A percentile compares a stretch with the other conserved stretches of the same genome.
These are phyloP conservation scores for Chloroceryle amazona DNA, from an alignment of 2,797 vertebrate species.

Conservation along the genomic window DNA sequence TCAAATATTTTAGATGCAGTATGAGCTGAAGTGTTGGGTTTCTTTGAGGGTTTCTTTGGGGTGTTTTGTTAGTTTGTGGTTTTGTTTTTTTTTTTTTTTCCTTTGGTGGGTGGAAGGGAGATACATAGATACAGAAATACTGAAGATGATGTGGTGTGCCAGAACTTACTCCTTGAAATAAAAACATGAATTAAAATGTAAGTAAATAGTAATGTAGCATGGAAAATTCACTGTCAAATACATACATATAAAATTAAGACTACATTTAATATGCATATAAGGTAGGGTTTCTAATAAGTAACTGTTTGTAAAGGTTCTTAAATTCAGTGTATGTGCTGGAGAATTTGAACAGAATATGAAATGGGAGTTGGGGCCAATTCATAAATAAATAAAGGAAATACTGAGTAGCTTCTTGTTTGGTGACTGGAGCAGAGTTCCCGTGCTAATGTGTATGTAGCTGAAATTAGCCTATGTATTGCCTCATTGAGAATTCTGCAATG, in stretches of 20 bases:
- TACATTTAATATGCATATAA: background rate
- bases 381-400: background rate
- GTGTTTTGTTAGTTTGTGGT: too few species aligned
- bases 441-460: background rate
- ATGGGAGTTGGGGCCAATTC: background rate
- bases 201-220: background rate
- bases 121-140: background rate
- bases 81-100: too few species aligned
- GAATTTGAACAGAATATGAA: background rate
- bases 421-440: background rate
- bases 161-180: background rate
- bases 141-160: background rate
- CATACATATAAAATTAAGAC: background rate
- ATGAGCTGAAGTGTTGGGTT: background rate
- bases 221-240: background rate
- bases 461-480: background rate
- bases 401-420: background rate
- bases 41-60: too few species aligned
- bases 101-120: background rate
- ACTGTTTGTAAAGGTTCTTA: background rate
- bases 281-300: background rate
- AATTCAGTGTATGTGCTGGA: background rate
- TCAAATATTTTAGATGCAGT: background rate
- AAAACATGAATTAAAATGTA: background rate
- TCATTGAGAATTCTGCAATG: background rate